Percentiles rank a stretch among this genome's conserved stretches.
Evolutionary conservation across 2,797 vertebrate species (phyloP).

Genomic region (Cheirogaleus major): DNA sequence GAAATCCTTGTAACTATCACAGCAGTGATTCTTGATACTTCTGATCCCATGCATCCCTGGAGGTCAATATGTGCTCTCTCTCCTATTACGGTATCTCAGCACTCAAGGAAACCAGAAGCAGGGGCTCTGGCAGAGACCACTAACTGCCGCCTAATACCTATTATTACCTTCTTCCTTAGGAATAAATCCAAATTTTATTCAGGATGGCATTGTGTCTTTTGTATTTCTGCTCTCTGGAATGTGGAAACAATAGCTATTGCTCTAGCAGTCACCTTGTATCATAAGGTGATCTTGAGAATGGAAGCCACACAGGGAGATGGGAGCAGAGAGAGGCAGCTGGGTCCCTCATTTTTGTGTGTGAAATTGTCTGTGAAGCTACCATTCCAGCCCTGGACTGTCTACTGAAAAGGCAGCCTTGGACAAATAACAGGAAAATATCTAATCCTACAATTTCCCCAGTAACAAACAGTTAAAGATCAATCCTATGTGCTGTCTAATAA

Average conservation of each 20-base stretch:
- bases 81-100: background rate
- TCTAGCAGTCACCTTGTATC: background rate
- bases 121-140: background rate
- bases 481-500: too few relatives aligned
- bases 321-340: background rate
- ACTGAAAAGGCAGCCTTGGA: too few relatives aligned
- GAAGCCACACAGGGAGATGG: background rate
- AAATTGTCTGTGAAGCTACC: background rate
- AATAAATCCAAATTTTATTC: slow-evolving; percentile 38
- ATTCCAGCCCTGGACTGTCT: background rate
- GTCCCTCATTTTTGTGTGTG: background rate
- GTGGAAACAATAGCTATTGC: background rate
- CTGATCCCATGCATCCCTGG: background rate
- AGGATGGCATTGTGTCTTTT: background rate
- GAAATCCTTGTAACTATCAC: slow-evolving; percentile 38
- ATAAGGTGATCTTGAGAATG: slow-evolving; percentile 36
- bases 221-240: background rate
- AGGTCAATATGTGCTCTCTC: background rate
- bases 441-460: too few relatives aligned
- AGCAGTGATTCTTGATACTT: slow-evolving; percentile 6
- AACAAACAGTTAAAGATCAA: too few relatives aligned
- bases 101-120: slow-evolving; percentile 32
- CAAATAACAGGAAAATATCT: too few relatives aligned
- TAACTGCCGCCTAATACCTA: background rate
- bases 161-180: slow-evolving; percentile 11